These are phyloP conservation scores for Cliona cf. orientalis DNA, from an alignment of 37 sponge, comb jelly and placozoan genomes.

Conservation along the genomic window DNA sequence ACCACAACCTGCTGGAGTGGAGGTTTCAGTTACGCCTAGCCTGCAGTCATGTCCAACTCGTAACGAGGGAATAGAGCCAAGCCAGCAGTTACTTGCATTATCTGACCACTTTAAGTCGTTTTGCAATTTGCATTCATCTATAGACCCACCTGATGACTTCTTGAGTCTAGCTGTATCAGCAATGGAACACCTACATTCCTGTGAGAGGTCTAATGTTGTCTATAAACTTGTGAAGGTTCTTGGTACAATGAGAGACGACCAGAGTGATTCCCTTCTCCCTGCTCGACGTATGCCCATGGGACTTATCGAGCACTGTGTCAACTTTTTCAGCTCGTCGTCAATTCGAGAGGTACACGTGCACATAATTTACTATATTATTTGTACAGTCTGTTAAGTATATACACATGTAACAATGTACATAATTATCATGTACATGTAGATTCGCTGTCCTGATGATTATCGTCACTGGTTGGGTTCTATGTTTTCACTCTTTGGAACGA, in stretches of 20 bases:
- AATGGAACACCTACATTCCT: slow-evolving; percentile 7
- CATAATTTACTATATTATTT: not conserved
- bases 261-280: slow-evolving; percentile 25
- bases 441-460: slow-evolving; percentile 21
- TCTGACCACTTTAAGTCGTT: slow-evolving; percentile 5
- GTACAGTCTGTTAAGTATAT: not conserved
- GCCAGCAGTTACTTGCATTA: not conserved
- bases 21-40: not conserved
- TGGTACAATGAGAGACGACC: slow-evolving; percentile 22
- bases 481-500: slow-evolving; percentile 7
- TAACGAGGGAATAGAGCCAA: not conserved
- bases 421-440: no score
- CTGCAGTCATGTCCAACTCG: not conserved
- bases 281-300: slow-evolving; percentile 25
- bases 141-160: slow-evolving; percentile 20
- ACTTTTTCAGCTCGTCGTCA: not conserved
- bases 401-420: no score
- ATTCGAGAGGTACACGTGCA: not conserved
- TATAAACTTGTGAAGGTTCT: slow-evolving; percentile 19
- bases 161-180: slow-evolving; percentile 8
- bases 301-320: slow-evolving; percentile 19
- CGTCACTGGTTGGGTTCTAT: slow-evolving; percentile 9
- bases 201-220: slow-evolving; percentile 15
- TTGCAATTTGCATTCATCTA: not conserved
- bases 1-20: not conserved